A percentile compares a stretch with the other conserved stretches of the same genome.
Evolutionary conservation across 2,888 invertebrate genomes (phyloP).

Genomic region (Dromius quadrimaculatus): DNA sequence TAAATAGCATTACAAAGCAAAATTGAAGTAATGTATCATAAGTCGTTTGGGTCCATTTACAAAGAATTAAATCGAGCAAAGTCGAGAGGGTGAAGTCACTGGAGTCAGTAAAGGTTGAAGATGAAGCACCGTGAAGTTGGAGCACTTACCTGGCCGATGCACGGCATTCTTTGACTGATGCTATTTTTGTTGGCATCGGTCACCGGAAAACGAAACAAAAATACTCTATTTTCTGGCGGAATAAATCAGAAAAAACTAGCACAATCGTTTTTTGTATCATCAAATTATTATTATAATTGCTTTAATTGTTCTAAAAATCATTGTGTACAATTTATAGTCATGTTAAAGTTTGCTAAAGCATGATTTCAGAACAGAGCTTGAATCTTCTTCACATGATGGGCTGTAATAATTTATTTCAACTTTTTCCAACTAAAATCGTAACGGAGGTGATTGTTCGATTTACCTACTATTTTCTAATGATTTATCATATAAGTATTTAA

Average conservation of each 20-base stretch:
- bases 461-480: too few relatives aligned
- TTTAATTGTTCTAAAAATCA: too few relatives aligned
- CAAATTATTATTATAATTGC: constrained; percentile 4
- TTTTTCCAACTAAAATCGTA: too few relatives aligned
- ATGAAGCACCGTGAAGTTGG: constrained; percentile 3
- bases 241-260: constrained; percentile 45
- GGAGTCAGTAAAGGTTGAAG: too few relatives aligned
- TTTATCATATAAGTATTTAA: too few relatives aligned
- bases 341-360: too few relatives aligned
- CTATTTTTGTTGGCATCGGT: constrained; percentile 43
- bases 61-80: constrained; percentile 36
- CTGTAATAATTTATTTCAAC: too few relatives aligned
- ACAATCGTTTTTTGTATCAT: constrained; percentile 37
- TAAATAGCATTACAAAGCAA: constrained; percentile 37
- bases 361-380: too few relatives aligned
- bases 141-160: constrained; percentile 28
- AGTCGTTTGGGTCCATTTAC: constrained; percentile 11
- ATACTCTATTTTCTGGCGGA: constrained; percentile 38
- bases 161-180: constrained; percentile 22
- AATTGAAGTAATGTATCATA: constrained; percentile 32
- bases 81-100: constrained; percentile 13
- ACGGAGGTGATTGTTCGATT: too few relatives aligned
- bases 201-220: constrained; percentile 41
- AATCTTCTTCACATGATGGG: too few relatives aligned
- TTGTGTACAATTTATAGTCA: too few relatives aligned